Evolutionary conservation across 2,113 vertebrate species (phyloP).

Genomic region (Atherinomorus stipes): DNA sequence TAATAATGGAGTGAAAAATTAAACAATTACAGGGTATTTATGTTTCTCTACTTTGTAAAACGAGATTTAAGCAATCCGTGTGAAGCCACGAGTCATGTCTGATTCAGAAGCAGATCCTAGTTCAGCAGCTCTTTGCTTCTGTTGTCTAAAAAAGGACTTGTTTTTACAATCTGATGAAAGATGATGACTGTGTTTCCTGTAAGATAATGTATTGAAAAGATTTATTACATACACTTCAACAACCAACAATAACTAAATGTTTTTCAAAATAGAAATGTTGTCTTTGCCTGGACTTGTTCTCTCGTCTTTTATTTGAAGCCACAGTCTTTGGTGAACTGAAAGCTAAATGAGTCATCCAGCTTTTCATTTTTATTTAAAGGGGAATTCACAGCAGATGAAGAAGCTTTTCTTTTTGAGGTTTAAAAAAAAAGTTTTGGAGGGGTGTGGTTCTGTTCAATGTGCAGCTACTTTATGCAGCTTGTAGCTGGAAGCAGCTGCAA

Average conservation of each 20-base stretch:
- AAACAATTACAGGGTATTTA: not conserved
- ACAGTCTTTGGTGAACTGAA: not conserved
- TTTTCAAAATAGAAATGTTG: not conserved
- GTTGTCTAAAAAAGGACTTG: too few relatives aligned
- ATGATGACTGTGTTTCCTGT: not conserved
- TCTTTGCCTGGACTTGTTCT: constrained; percentile 3
- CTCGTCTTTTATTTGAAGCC: not conserved
- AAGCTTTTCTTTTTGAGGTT: not conserved
- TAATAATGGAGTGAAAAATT: constrained; percentile 12
- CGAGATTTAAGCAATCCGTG: constrained; percentile 1
- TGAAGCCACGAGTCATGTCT: not conserved
- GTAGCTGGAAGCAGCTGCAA: too few relatives aligned
- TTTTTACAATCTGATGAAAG: not conserved
- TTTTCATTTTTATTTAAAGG: not conserved
- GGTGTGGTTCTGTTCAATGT: not conserved
- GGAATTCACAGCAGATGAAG: not conserved
- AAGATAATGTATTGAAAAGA: not conserved
- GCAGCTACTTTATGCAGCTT: not conserved
- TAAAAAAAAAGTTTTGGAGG: not conserved
- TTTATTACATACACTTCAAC: not conserved
- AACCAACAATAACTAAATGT: not conserved
- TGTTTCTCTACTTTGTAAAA: constrained; percentile 14
- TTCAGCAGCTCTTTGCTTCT: not conserved
- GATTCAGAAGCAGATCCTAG: constrained; percentile 13
- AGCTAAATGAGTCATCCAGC: constrained; percentile 21